Evolutionary conservation across 2,797 vertebrate genomes (phyloP).

Genomic region (Glyptemys insculpta): DNA sequence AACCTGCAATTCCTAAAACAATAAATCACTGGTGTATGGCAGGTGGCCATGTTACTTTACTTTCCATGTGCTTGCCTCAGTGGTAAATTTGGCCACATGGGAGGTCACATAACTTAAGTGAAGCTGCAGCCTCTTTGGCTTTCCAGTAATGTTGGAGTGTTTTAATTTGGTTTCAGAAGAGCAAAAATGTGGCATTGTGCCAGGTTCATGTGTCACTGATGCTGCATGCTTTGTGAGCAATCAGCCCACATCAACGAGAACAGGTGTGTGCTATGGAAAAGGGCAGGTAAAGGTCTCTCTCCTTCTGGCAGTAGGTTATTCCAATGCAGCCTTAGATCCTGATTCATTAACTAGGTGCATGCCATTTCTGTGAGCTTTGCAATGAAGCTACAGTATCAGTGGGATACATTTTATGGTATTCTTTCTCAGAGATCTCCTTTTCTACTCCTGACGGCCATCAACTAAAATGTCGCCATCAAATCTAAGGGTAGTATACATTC

Average conservation of each 20-base stretch:
- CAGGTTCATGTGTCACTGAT: neutral
- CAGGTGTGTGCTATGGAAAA: neutral
- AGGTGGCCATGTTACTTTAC: neutral
- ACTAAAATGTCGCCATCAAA: neutral
- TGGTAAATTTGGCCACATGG: neutral
- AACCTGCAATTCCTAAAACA: neutral
- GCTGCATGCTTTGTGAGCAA: neutral
- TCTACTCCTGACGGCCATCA: neutral
- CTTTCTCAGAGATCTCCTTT: neutral
- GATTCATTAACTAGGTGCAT: neutral
- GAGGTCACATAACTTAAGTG: neutral
- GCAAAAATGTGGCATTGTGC: neutral
- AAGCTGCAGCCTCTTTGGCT: neutral
- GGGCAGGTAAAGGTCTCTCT: neutral
- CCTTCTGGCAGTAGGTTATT: neutral
- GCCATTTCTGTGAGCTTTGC: neutral
- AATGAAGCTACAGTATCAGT: neutral
- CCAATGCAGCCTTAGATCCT: neutral
- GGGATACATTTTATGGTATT: neutral
- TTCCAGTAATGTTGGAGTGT: neutral
- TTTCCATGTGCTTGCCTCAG: neutral
- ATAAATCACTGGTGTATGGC: neutral
- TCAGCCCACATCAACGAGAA: neutral
- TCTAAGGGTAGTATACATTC: fast-evolving
- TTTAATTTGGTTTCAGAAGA: constrained; percentile 9